These are phyloP conservation scores for Meiosimyza decipiens DNA, from an alignment of 2,888 invertebrate species.

Conservation along the genomic window DNA sequence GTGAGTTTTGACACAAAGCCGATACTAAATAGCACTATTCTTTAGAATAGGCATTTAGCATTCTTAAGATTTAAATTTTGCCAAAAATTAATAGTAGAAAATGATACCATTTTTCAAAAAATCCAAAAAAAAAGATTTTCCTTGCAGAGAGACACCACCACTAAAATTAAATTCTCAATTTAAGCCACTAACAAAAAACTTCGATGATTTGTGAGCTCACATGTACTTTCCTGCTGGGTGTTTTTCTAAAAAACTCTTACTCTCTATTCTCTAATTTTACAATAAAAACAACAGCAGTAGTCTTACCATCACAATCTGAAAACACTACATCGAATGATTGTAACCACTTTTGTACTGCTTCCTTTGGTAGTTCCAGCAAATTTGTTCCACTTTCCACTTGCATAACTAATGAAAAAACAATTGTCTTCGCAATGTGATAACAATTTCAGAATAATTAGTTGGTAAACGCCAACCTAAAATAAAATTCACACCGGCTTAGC, in stretches of 20 bases:
- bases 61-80: too few relatives aligned
- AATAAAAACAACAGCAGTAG: not conserved
- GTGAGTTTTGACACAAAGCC: too few relatives aligned
- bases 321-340: slow-evolving; percentile 83
- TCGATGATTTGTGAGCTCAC: not conserved
- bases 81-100: too few relatives aligned
- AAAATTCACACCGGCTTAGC: not conserved
- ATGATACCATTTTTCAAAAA: too few relatives aligned
- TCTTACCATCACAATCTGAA: slow-evolving; percentile 85
- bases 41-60: too few relatives aligned
- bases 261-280: too few relatives aligned
- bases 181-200: not conserved
- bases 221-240: not conserved
- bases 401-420: slow-evolving; percentile 53
- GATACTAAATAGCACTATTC: too few relatives aligned
- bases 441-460: not conserved
- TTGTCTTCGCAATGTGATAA: not conserved
- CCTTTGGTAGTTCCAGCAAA: slow-evolving; percentile 70
- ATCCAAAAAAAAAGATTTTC: too few relatives aligned
- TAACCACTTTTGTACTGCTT: slow-evolving; percentile 73
- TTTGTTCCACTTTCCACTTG: slow-evolving; percentile 63
- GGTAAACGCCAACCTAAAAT: not conserved
- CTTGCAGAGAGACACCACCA: too few relatives aligned
- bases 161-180: too few relatives aligned
- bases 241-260: too few relatives aligned